Percentiles rank a stretch among this genome's conserved stretches.
Conservation (phyloP, 2,888 invertebrate species). For the Acrocera orbiculus region DNA sequence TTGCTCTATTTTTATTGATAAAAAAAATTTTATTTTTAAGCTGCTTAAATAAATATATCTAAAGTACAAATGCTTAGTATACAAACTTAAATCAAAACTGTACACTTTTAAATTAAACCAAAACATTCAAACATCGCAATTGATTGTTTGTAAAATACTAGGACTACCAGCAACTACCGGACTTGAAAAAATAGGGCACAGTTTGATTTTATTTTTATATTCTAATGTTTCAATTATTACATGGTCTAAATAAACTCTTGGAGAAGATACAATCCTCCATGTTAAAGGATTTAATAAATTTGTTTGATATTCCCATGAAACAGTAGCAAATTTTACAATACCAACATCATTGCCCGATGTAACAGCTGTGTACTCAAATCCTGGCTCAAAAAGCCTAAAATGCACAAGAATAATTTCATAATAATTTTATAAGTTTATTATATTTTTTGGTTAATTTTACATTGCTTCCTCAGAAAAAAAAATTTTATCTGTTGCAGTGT, state of each 20-base stretch:
- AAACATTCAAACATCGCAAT: conserved; percentile 14
- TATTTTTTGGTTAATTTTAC: conserved; percentile 17
- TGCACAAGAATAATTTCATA: conserved; percentile 4
- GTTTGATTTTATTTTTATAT: conserved; percentile 33
- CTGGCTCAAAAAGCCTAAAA: conserved; percentile 37
- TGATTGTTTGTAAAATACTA: conserved; percentile 22
- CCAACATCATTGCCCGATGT: conserved; percentile 49
- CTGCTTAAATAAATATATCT: background rate
- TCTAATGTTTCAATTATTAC: conserved; percentile 57
- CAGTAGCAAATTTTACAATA: conserved; percentile 46
- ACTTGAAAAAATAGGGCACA: conserved; percentile 47
- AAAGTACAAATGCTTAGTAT: background rate
- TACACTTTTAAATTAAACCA: background rate
- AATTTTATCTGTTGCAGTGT: conserved; percentile 41
- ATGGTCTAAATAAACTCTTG: conserved; percentile 54
- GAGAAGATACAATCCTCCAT: conserved; percentile 58
- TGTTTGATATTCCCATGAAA: conserved; percentile 64
- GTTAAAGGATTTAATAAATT: conserved; percentile 67
- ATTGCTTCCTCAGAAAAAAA: conserved; percentile 36
- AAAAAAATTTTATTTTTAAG: background rate
- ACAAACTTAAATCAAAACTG: background rate
- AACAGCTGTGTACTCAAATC: conserved; percentile 46
- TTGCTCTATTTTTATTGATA: background rate
- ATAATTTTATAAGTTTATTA: background rate
- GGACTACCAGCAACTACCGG: conserved; percentile 44